Conservation (phyloP, 2,797 vertebrate genomes). For the Enoplosus armatus region DNA sequence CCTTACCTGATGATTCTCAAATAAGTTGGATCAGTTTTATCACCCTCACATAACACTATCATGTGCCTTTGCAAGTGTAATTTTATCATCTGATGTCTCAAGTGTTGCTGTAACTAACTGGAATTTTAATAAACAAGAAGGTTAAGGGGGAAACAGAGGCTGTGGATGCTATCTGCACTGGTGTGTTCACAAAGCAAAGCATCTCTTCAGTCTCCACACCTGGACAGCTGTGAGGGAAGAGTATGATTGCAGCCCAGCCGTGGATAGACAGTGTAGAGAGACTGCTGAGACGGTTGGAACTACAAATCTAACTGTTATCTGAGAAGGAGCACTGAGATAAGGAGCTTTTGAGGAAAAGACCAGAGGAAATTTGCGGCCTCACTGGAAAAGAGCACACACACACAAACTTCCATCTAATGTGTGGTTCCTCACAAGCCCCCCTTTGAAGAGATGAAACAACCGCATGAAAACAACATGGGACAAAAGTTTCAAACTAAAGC, state of each 20-base stretch:
- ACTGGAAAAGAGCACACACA: slow-evolving; percentile 12
- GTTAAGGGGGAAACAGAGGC: background rate
- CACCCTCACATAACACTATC: background rate
- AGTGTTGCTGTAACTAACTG: background rate
- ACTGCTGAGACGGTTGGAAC: slow-evolving; percentile 10
- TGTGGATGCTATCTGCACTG: background rate
- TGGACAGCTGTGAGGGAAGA: slow-evolving; percentile 6
- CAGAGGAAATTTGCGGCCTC: slow-evolving; percentile 42
- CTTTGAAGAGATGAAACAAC: slow-evolving; percentile 47
- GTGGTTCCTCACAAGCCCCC: slow-evolving; percentile 17
- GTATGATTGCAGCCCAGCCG: background rate
- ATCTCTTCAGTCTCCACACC: slow-evolving; percentile 12
- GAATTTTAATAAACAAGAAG: background rate
- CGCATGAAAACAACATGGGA: slow-evolving; percentile 7
- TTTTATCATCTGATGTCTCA: slow-evolving; percentile 3
- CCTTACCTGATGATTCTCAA: slow-evolving; percentile 20
- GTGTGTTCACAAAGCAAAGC: slow-evolving; percentile 7
- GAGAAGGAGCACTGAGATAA: slow-evolving; percentile 14
- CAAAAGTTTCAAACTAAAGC: slow-evolving; percentile 8
- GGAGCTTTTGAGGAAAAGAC: slow-evolving; percentile 45
- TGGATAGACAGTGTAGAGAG: slow-evolving; percentile 5
- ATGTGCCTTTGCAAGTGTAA: background rate
- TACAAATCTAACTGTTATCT: slow-evolving; percentile 19
- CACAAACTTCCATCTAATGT: slow-evolving; percentile 20
- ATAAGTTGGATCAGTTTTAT: background rate